Base-by-base conservation (phyloP, 2,888 invertebrate genomes). In the Poecilus cupreus region DNA sequence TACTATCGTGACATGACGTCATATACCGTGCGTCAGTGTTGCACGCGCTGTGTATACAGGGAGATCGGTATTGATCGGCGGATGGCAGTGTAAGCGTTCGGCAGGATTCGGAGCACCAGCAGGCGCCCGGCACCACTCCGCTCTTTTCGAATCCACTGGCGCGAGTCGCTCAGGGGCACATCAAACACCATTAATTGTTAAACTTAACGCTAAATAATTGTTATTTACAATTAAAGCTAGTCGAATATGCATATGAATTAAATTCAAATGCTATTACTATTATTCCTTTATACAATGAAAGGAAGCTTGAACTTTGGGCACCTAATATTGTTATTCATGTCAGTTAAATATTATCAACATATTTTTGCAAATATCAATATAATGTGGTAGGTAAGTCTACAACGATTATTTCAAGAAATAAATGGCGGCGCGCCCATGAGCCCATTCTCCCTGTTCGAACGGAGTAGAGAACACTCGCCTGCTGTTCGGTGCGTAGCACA, bases 21-120 rank as follows among this genome's bases (percentile, higher is more conserved):
- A 68, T 37, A 37, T 37, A 37, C 64, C 13, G 37, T 4, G 37
- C 64, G 64, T 68, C 32, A 13, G 37, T 32, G 64, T 68, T 18
- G 18, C 39, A 18, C 64, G 18, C 32, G 60, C 18, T 10, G n/a
- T 60, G 60, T 68, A 32, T 68, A 37, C 64, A 68, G 64, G 64
- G 64, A 68, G 78, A 60, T 78, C 78, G 78, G 60, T 78, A 78
- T 78, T 78, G 78, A 78, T 78, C 78, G 78, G 60, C 78, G 78
- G 13, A 13, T 57, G 76, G 39, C 10, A 60, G 75, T 32, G 49
- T 49, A 20, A 16, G 57, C 26, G 64, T 78, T 78, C 78, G 78
- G 78, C 78, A 24, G 60, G 18, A 64, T 43, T 78, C 78, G 78
- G 78, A 16, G 43, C 60, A 57, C 76, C 77, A 39, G 64, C 64